Evolutionary conservation across 1,140 invertebrate species (phyloP).

Genomic region (Eurytemora carolleeae): DNA sequence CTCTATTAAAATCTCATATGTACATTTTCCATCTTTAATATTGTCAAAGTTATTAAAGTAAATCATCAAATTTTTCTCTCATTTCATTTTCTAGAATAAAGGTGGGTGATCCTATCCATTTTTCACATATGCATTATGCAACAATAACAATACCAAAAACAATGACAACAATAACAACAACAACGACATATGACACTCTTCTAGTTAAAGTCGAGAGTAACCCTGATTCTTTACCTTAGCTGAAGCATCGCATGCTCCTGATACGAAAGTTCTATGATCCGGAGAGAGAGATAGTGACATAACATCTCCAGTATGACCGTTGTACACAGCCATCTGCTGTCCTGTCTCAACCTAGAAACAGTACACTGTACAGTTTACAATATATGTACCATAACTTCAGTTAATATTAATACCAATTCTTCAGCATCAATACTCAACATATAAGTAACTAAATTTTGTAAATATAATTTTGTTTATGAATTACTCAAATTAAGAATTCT

Average conservation of each 20-base stretch:
- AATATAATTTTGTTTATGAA: no score
- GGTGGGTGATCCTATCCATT: neutral
- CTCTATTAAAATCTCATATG: no score
- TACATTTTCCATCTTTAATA: no score
- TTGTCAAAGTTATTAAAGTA: no score
- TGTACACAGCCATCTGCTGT: slow-evolving; percentile 88
- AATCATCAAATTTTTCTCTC: no score
- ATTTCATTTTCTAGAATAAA: slow-evolving; percentile 6
- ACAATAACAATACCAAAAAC: no score
- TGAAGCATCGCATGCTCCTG: slow-evolving; percentile 90
- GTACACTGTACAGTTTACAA: neutral
- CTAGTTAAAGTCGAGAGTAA: neutral
- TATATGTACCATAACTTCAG: no score
- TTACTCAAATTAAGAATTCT: no score
- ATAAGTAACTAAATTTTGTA: no score
- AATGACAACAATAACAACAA: neutral
- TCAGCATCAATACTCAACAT: no score
- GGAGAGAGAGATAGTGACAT: slow-evolving; percentile 90
- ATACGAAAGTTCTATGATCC: slow-evolving; percentile 89
- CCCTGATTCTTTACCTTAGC: slow-evolving; percentile 53
- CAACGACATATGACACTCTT: neutral
- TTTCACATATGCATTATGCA: neutral
- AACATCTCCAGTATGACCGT: slow-evolving; percentile 92
- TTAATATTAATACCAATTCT: no score
- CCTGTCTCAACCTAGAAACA: slow-evolving; percentile 61